These are phyloP conservation scores for Alentia gelatinosa DNA, from an alignment of 2,888 invertebrate genomes.

Conservation along the genomic window DNA sequence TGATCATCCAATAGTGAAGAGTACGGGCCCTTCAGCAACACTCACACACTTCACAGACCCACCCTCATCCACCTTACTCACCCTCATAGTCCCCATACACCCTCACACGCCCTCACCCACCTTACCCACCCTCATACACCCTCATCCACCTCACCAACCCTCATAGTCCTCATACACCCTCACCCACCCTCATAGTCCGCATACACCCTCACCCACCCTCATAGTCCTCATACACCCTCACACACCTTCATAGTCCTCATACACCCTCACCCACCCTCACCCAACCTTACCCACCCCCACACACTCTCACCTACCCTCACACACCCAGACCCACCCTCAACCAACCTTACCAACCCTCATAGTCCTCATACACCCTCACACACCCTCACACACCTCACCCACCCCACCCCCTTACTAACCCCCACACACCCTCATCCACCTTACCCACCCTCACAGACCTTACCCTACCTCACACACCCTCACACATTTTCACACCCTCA, in stretches of 20 bases:
- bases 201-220: neutral
- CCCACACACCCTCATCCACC: neutral
- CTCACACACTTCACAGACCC: neutral
- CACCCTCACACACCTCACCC: neutral
- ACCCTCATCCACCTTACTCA: neutral
- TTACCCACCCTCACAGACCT: neutral
- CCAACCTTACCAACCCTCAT: neutral
- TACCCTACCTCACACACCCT: neutral
- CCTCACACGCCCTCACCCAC: neutral
- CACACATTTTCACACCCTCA: too few relatives aligned
- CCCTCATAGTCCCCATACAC: neutral
- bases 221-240: neutral
- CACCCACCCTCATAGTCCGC: neutral
- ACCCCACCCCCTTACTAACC: neutral
- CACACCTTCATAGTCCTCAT: neutral
- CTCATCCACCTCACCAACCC: neutral
- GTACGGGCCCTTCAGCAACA: neutral
- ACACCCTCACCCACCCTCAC: neutral
- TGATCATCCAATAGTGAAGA: slow-evolving; percentile 12
- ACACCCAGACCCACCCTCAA: neutral
- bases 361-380: neutral
- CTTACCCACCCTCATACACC: neutral
- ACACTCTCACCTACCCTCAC: neutral
- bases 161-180: neutral
- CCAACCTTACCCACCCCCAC: neutral